Conservation (phyloP, 1,140 invertebrate species). For the Hylaeus volcanicus region DNA sequence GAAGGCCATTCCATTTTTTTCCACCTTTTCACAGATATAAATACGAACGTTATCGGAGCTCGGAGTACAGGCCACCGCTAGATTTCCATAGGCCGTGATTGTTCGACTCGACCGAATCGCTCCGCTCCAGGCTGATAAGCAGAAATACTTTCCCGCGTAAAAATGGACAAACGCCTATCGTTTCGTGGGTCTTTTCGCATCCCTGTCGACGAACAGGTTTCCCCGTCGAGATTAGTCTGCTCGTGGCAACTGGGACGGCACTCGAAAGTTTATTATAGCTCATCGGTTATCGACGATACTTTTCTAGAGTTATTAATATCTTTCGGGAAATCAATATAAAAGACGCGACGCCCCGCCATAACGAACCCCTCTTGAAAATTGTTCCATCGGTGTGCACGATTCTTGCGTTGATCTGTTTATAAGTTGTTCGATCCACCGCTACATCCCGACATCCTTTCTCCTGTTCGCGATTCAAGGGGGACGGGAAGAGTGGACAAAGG, state of each 20-base stretch:
- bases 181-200: not conserved
- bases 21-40: conserved; percentile 18
- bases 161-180: not conserved
- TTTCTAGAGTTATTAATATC: conserved; percentile 50
- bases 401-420: conserved; percentile 21
- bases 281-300: conserved; percentile 50
- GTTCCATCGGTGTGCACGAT: conserved; percentile 33
- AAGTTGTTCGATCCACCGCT: no score
- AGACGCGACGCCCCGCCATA: conserved; percentile 33
- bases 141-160: not conserved
- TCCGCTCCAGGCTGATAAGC: not conserved
- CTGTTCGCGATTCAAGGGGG: no score
- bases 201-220: not conserved
- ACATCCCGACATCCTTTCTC: not conserved
- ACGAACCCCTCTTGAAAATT: conserved; percentile 39
- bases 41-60: not conserved
- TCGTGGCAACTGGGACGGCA: conserved; percentile 47
- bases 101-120: conserved; percentile 8
- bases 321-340: conserved; percentile 49
- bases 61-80: not conserved
- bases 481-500: no score
- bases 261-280: conserved; percentile 51
- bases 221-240: conserved; percentile 33
- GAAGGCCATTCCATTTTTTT: conserved; percentile 44
- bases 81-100: not conserved